These are phyloP conservation scores for Noctua pronuba DNA, from an alignment of 2,888 invertebrate species.

Conservation along the genomic window DNA sequence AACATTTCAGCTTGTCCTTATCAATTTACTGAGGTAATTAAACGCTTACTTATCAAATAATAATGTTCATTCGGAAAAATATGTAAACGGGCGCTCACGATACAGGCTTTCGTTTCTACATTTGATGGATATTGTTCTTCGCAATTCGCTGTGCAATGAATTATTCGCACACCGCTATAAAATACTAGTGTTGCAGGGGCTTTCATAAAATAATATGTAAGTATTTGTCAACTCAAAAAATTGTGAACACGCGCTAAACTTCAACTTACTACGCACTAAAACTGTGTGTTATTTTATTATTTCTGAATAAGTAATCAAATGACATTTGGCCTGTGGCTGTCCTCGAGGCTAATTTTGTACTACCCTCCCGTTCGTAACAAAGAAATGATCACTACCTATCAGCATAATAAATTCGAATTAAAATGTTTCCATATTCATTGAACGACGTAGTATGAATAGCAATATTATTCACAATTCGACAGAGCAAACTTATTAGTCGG, in stretches of 20 bases:
- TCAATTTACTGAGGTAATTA: slow-evolving; percentile 73
- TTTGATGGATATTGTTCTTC: slow-evolving; percentile 42
- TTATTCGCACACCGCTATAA: slow-evolving; percentile 40
- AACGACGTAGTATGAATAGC: slow-evolving; percentile 4
- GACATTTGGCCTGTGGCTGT: slow-evolving; percentile 46
- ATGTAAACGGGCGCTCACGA: slow-evolving; percentile 63
- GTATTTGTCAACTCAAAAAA: slow-evolving; percentile 23
- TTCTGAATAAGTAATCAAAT: slow-evolving; percentile 35
- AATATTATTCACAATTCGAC: slow-evolving; percentile 30
- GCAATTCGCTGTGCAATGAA: slow-evolving; percentile 27
- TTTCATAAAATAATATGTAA: slow-evolving; percentile 27
- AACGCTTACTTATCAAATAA: slow-evolving; percentile 73
- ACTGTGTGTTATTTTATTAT: slow-evolving; percentile 29
- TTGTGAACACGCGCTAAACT: neutral
- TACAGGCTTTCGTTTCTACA: slow-evolving; percentile 56
- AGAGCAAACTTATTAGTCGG: slow-evolving; percentile 26
- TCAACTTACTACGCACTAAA: slow-evolving; percentile 16
- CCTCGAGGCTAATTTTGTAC: slow-evolving; percentile 50
- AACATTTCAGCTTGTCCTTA: slow-evolving; percentile 63
- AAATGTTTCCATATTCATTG: slow-evolving; percentile 53
- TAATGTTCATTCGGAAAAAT: slow-evolving; percentile 60
- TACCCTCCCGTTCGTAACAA: slow-evolving; percentile 33
- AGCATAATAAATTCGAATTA: slow-evolving; percentile 34
- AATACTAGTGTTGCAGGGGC: slow-evolving; percentile 38
- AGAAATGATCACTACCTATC: slow-evolving; percentile 22